Base-by-base conservation (phyloP, 2,113 vertebrate genomes). In the Todiramphus saurophagus region DNA sequence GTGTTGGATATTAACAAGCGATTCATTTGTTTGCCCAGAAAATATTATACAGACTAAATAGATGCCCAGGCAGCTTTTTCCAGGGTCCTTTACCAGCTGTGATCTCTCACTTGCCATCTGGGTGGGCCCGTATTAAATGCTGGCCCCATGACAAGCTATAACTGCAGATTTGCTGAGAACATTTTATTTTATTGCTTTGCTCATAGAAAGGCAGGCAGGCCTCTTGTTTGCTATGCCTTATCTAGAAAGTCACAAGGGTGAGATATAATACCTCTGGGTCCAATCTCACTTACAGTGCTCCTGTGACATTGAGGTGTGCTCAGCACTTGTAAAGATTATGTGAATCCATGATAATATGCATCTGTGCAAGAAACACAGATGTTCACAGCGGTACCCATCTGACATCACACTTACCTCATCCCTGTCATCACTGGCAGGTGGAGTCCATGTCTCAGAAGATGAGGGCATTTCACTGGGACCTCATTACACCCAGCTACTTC, bases 221-320 rank as follows among this genome's bases (percentile, higher is more conserved):
- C 56, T 83, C 50, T 76, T 33, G 6, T 35, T 63, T 60, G 17
- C 19, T 90, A 67, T 59, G 9, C 27, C 41, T 87, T 51, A n/a
- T 28, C 82, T 75, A 43, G 53, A 78, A 84, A 84, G 30, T 50
- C 13, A 0, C 60, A 31, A 30, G 17, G 17, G 23, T 72, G 50
- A 48, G 43, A 39, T 28, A 16, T 1, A 77, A 89, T 41, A 43
- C 19, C 37, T 68, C 13, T 1, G 5, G 25, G 68, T 82, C 35
- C 51, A n/a, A 5, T n/a, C 53, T 48, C 30, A 16, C 39, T 37
- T 1, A 1, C 1, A 5, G 37, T 50, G 25, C 35, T 87, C 16
- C 62, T 0, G 0, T 19, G 46, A 11, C 60, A 59, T 17, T 2
- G 2, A 20, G 2, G 1, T 3, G 2, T 64, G 44, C 51, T 86